phyloP scores from a whole-genome alignment of 2,888 invertebrate genomes.

The Galerucella calmariensis region DNA sequence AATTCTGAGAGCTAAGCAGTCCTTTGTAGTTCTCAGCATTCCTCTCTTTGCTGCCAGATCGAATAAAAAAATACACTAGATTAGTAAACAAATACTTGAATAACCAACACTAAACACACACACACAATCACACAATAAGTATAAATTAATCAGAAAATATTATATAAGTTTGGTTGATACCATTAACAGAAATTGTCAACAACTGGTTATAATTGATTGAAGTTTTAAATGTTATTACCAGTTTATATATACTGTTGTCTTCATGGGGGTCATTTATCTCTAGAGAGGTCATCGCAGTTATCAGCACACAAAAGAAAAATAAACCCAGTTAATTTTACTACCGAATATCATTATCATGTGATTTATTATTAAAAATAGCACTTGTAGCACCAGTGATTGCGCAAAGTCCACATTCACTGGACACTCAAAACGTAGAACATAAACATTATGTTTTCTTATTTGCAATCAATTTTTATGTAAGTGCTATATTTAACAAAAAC shows the following conservation, averaged over 20 bases:
- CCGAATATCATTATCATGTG: constrained; percentile 50
- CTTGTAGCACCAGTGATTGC: constrained; percentile 20
- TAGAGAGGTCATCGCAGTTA: constrained; percentile 56
- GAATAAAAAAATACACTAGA: constrained; percentile 40
- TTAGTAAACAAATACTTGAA: constrained; percentile 28
- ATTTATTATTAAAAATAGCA: constrained; percentile 40
- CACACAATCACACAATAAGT: constrained; percentile 22
- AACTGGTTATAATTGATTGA: constrained; percentile 28
- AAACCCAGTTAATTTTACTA: constrained; percentile 48
- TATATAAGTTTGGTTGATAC: constrained; percentile 18
- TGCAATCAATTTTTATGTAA: not conserved
- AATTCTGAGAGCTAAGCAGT: constrained; percentile 89
- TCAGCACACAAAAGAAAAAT: constrained; percentile 55
- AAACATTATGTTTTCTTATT: not conserved
- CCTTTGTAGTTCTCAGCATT: constrained; percentile 76
- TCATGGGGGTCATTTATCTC: constrained; percentile 56
- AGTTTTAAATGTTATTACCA: constrained; percentile 46
- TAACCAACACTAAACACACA: constrained; percentile 21
- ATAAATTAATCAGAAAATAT: constrained; percentile 28
- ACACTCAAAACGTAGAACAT: constrained; percentile 6
- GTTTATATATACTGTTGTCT: constrained; percentile 54
- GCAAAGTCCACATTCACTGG: constrained; percentile 16
- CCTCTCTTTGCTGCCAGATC: constrained; percentile 62
- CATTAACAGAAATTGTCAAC: constrained; percentile 12
- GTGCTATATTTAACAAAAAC: not conserved